Base-by-base conservation (phyloP, 2,888 invertebrate genomes). In the Cheilosia soror region DNA sequence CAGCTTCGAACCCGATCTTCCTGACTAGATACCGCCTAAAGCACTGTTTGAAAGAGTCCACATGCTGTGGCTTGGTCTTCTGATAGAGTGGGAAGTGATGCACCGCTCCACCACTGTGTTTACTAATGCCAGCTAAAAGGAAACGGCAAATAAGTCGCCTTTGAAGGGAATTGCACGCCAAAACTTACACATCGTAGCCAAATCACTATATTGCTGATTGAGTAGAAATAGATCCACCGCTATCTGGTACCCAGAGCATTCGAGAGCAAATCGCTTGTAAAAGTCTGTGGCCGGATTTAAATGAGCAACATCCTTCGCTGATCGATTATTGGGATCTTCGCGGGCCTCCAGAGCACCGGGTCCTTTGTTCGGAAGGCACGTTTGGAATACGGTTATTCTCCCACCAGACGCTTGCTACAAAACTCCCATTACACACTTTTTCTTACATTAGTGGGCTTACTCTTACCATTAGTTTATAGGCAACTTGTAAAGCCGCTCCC, bases 1-100 rank as follows among this genome's bases (percentile, higher is more conserved):
- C 99, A 5, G 99, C 98, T 92, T 99, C 99, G 92, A 99, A 99
- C 58, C 99, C 99, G 87, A 99, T 98, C 94, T 99, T 99, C 88
- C 99, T 94, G 0, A 97, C 97, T 73, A 99, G 93, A 93, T 99
- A 99, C 13, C 99, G 94, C 49, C 95, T 94, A 33, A 99, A 93
- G 92, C 95, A 95, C 72, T 95, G 93, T 84, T 95, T 95, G 82
- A 99, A 95, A 75, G 95, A 94, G 72, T 96, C 96, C 6, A 95
- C 94, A 90, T 96, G 94, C 88, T 95, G 93, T 9, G 93, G 92
- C 85, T 96, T 96, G 27, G 95, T 93, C 37, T 94, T 94, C 88
- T 95, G 95, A 93, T 97, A 98, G 90, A 97, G 94, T 29, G 99
- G 98, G 89, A 98, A 96, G 93, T 98, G 98, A 92, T 98, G 95